Evolutionary conservation across 2,113 vertebrate genomes (phyloP).

Genomic region (Raja brachyura): DNA sequence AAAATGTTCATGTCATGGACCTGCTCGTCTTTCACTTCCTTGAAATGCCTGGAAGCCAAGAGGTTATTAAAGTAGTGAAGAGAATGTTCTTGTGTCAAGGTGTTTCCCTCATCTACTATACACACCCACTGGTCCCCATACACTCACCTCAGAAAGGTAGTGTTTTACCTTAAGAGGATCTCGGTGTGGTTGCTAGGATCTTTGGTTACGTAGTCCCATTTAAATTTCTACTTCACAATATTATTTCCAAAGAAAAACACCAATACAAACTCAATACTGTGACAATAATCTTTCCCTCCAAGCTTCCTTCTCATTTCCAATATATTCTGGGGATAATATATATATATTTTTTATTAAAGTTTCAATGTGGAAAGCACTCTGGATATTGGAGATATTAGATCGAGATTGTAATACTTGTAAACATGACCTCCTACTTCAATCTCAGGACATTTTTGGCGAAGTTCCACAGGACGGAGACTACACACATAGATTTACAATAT

Average conservation of each 20-base stretch:
- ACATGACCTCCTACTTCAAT: background rate
- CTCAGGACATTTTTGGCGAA: background rate
- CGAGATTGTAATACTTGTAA: no score
- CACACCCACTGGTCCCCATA: background rate
- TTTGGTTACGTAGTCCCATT: constrained; percentile 7
- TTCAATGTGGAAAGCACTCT: background rate
- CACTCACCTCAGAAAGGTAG: background rate
- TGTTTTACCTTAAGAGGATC: background rate
- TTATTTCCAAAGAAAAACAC: background rate
- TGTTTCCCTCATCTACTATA: background rate
- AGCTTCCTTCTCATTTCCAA: background rate
- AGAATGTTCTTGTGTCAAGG: background rate
- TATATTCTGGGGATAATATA: background rate
- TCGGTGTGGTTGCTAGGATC: background rate
- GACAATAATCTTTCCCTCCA: background rate
- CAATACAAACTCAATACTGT: background rate
- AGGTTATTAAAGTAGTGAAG: background rate
- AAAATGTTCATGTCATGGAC: background rate
- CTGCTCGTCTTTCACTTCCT: no score
- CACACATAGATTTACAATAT: background rate
- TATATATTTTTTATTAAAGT: background rate
- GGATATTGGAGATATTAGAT: background rate
- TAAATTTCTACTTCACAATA: background rate
- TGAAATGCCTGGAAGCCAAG: background rate
- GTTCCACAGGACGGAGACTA: background rate